phyloP scores from a whole-genome alignment of 2,797 vertebrate genomes.

The Gambusia yucatana region DNA sequence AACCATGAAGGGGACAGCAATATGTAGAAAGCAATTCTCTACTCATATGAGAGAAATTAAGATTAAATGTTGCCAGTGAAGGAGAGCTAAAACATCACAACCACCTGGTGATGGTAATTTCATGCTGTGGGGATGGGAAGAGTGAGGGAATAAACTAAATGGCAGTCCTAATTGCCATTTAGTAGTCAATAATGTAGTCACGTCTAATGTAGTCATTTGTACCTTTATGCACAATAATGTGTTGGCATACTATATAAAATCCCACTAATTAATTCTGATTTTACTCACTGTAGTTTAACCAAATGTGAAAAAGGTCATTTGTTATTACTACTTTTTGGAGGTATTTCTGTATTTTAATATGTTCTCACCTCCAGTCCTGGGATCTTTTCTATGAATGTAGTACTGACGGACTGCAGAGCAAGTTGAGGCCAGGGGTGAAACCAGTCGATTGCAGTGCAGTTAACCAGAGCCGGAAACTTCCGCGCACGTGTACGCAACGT shows the following conservation, averaged over 20 bases:
- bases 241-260: background rate
- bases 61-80: background rate
- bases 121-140: background rate
- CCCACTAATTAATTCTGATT: background rate
- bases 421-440: constrained; percentile 76
- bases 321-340: background rate
- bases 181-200: no score
- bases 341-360: background rate
- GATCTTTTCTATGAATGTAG: constrained; percentile 81
- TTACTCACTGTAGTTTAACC: background rate
- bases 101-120: background rate
- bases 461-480: constrained; percentile 82
- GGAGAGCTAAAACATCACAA: background rate
- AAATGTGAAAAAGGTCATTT: background rate
- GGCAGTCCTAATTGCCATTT: background rate
- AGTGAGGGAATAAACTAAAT: background rate
- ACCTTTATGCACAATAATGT: background rate
- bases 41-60: background rate
- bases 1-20: background rate
- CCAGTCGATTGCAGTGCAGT: constrained; percentile 77
- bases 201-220: background rate
- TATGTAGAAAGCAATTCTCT: background rate
- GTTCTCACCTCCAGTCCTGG: constrained; percentile 74
- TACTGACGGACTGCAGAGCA: constrained; percentile 80
- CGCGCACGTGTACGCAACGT: constrained; percentile 76